A percentile compares a stretch with the other conserved stretches of the same genome.
These are phyloP conservation scores for Allobates femoralis DNA, from an alignment of 2,797 vertebrate species.

Conservation along the genomic window DNA sequence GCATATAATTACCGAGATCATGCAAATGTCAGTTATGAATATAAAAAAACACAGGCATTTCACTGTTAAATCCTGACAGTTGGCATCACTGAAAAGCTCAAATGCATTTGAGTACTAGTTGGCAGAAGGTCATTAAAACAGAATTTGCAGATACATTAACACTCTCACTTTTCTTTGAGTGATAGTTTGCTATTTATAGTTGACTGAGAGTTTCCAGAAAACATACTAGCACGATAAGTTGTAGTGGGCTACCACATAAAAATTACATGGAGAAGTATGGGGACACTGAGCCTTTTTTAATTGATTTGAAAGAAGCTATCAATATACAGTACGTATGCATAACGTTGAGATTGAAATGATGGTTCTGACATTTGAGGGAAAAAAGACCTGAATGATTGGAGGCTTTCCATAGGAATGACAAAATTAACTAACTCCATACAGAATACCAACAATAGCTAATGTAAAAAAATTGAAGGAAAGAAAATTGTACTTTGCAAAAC, in stretches of 20 bases:
- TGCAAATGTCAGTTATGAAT: constrained; percentile 86
- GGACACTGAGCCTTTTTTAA: constrained; percentile 72
- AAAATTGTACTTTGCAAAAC: constrained; percentile 35
- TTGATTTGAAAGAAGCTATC: constrained; percentile 81
- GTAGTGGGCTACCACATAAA: constrained; percentile 75
- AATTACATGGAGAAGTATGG: constrained; percentile 61
- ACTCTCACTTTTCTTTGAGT: constrained; percentile 87
- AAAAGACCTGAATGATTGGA: constrained; percentile 54
- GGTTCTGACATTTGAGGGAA: constrained; percentile 57
- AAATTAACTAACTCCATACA: constrained; percentile 40
- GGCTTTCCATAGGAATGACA: constrained; percentile 47
- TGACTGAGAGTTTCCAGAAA: constrained; percentile 85
- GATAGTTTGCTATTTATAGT: constrained; percentile 89
- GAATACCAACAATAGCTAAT: constrained; percentile 39
- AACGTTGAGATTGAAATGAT: constrained; percentile 73
- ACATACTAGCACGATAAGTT: constrained; percentile 85
- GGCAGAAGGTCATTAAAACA: constrained; percentile 88
- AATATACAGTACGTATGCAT: constrained; percentile 74
- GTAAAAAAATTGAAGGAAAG: constrained; percentile 12
- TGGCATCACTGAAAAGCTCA: constrained; percentile 86
- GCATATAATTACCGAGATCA: constrained; percentile 89
- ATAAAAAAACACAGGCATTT: constrained; percentile 78
- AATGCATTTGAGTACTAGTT: constrained; percentile 85
- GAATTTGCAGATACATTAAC: constrained; percentile 88
- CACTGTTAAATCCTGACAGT: constrained; percentile 88